phyloP scores from a whole-genome alignment of 2,888 invertebrate species.

The Hydroisotoma schaefferi region DNA sequence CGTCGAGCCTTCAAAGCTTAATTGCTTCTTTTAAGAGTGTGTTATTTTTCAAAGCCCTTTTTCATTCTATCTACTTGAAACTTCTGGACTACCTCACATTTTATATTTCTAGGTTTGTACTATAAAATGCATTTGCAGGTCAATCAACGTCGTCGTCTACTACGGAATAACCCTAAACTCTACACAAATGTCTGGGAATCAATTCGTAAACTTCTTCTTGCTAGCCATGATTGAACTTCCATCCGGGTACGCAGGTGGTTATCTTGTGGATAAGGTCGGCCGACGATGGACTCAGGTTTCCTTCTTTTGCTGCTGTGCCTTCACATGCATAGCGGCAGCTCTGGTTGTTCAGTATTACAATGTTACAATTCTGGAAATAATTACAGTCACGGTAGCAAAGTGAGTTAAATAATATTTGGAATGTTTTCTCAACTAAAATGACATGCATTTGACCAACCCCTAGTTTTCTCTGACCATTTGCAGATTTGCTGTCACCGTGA shows the following conservation, averaged over 20 bases:
- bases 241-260: conserved; percentile 51
- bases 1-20: no score
- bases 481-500: conserved; percentile 53
- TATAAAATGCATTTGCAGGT: no score
- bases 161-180: conserved; percentile 50
- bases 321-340: conserved; percentile 28
- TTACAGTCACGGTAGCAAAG: conserved; percentile 36
- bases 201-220: conserved; percentile 64
- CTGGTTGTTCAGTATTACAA: conserved; percentile 5
- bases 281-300: conserved; percentile 56
- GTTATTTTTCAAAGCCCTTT: no score
- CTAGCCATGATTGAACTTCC: conserved; percentile 65
- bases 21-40: no score
- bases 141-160: conserved; percentile 50
- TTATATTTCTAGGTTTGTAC: no score
- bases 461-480: background rate
- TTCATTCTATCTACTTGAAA: no score
- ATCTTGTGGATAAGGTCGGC: conserved; percentile 52
- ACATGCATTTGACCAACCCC: conserved; percentile 19
- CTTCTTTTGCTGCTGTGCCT: conserved; percentile 52
- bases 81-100: no score
- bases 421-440: background rate
- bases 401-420: conserved; percentile 3
- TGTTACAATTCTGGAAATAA: background rate
- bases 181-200: conserved; percentile 59